phyloP scores from a whole-genome alignment of 1,140 invertebrate species.

The Drosophila ohnishii region DNA sequence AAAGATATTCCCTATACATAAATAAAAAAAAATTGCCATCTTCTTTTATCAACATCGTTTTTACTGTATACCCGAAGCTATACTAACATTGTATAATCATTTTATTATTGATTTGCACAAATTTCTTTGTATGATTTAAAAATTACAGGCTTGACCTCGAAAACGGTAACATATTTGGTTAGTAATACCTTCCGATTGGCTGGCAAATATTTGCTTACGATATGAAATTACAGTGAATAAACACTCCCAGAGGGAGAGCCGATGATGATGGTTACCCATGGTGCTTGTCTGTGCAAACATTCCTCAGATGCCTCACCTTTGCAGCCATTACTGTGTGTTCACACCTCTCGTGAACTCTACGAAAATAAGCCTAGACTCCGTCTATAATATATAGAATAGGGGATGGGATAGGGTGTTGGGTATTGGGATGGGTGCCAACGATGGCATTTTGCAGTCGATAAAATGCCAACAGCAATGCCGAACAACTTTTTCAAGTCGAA shows the following conservation, averaged over 20 bases:
- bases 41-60: not conserved
- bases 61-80: not conserved
- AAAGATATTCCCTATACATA: no score
- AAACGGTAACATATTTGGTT: constrained; percentile 3
- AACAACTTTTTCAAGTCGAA: constrained; percentile 75
- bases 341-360: constrained; percentile 24
- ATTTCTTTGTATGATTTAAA: constrained; percentile 13
- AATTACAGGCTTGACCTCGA: constrained; percentile 6
- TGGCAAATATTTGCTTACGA: constrained; percentile 7
- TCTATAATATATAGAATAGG: not conserved
- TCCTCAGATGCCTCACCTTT: constrained; percentile 8
- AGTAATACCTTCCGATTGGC: constrained; percentile 2
- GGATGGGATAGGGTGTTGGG: not conserved
- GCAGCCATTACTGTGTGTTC: constrained; percentile 17
- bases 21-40: not conserved
- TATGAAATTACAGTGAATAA: not conserved
- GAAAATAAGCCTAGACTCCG: constrained; percentile 33
- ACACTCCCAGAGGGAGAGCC: not conserved
- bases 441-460: constrained; percentile 66
- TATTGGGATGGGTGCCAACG: constrained; percentile 25
- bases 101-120: not conserved
- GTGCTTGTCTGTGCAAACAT: not conserved
- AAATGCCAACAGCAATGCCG: constrained; percentile 58
- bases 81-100: not conserved
- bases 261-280: not conserved